phyloP scores from a whole-genome alignment of 2,888 invertebrate genomes.

The Cosmopolites sordidus region DNA sequence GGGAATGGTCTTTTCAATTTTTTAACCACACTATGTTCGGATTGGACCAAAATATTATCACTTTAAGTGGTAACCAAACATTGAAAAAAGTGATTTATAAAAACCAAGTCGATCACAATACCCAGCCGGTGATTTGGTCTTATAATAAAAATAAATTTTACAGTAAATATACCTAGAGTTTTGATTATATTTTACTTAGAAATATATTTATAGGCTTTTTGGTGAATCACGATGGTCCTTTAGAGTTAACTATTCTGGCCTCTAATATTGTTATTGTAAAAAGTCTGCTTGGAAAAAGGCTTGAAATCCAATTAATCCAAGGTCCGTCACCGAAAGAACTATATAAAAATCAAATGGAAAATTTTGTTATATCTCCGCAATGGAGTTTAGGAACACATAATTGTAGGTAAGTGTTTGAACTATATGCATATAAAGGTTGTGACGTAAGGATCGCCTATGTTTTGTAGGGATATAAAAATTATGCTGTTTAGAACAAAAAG shows the following conservation, averaged over 20 bases:
- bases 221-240: conserved; percentile 53
- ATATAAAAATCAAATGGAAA: conserved; percentile 38
- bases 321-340: conserved; percentile 54
- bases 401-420: conserved; percentile 48
- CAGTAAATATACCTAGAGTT: conserved; percentile 39
- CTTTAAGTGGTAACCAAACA: conserved; percentile 42
- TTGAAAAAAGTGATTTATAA: conserved; percentile 49
- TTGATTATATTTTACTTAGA: neutral
- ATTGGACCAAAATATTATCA: conserved; percentile 50
- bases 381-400: conserved; percentile 51
- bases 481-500: too few relatives aligned
- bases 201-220: conserved; percentile 37
- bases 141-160: conserved; percentile 53
- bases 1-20: conserved; percentile 57
- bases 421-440: too few relatives aligned
- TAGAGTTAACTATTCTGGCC: conserved; percentile 53
- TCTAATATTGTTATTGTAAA: conserved; percentile 55
- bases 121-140: conserved; percentile 54
- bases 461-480: too few relatives aligned
- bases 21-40: conserved; percentile 55
- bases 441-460: too few relatives aligned
- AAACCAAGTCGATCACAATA: conserved; percentile 48
- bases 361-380: conserved; percentile 38
- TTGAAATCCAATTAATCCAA: conserved; percentile 51
- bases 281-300: conserved; percentile 49